phyloP scores from a whole-genome alignment of 2,797 vertebrate genomes.

The Gymnopithys bicolor region DNA sequence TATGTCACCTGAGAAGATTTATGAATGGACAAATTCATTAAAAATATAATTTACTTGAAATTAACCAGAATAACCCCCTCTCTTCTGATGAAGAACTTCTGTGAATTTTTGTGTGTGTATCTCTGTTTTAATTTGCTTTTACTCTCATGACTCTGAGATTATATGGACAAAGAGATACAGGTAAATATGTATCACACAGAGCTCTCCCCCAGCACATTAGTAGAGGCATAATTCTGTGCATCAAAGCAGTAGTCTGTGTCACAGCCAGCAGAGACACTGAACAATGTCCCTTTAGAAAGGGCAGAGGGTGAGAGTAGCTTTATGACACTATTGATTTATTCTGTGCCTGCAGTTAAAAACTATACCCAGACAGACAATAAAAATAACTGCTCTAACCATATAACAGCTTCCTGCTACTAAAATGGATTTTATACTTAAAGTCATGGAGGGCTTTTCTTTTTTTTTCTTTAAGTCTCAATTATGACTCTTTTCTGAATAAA shows the following conservation, averaged over 20 bases:
- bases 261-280: constrained; percentile 41
- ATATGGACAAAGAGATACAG: not conserved
- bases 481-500: constrained; percentile 50
- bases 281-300: constrained; percentile 84
- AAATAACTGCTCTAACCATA: constrained; percentile 96
- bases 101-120: not conserved
- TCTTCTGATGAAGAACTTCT: not conserved
- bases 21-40: not conserved
- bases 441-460: constrained; percentile 76
- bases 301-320: constrained; percentile 88
- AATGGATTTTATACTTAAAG: constrained; percentile 93
- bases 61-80: not conserved
- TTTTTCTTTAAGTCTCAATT: constrained; percentile 59
- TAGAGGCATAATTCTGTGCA: not conserved
- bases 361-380: constrained; percentile 97
- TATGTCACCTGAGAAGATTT: not conserved
- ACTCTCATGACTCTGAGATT: not conserved
- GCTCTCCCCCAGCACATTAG: constrained; percentile 1
- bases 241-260: constrained; percentile 33
- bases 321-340: constrained; percentile 96
- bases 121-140: not conserved
- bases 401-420: constrained; percentile 91
- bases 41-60: not conserved
- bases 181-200: not conserved
- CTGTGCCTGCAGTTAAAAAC: constrained; percentile 91